Conservation (phyloP, 2,888 invertebrate genomes). For the Pseudococcus viburni region DNA sequence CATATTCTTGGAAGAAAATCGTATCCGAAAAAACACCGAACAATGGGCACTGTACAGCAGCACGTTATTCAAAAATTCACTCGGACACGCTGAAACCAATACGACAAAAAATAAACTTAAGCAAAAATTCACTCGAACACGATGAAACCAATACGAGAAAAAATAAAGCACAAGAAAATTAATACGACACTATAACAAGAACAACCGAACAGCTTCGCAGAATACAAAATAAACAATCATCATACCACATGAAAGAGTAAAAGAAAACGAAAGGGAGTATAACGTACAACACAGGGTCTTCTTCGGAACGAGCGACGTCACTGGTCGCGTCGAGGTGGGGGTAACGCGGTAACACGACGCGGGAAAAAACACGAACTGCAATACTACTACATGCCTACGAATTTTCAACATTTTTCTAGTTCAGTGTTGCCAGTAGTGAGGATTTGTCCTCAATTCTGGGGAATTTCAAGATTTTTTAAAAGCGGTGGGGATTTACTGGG, state of each 20-base stretch:
- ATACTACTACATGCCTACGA: too few species aligned
- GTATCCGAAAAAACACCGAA: too few species aligned
- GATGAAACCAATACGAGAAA: neutral
- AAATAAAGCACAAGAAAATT: neutral
- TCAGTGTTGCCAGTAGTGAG: too few species aligned
- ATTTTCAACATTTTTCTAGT: too few species aligned
- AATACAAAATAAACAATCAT: constrained; percentile 21
- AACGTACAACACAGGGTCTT: constrained; percentile 1
- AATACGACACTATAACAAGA: neutral
- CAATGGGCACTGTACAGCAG: too few species aligned
- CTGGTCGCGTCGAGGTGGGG: constrained; percentile 17
- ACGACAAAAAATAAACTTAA: neutral
- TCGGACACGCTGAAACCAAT: neutral
- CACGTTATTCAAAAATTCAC: too few species aligned
- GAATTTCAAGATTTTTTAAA: too few species aligned
- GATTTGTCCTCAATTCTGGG: too few species aligned
- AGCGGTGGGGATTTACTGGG: too few species aligned
- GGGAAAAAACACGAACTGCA: neutral
- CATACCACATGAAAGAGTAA: neutral
- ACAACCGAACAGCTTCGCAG: constrained; percentile 7
- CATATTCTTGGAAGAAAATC: too few species aligned
- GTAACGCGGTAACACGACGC: neutral
- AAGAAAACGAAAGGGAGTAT: constrained; percentile 46
- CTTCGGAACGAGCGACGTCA: constrained; percentile 31
- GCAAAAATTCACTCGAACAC: neutral